Percentiles rank a stretch among this genome's conserved stretches.
phyloP scores from a whole-genome alignment of 2,888 invertebrate species.

The Cepaea hortensis region DNA sequence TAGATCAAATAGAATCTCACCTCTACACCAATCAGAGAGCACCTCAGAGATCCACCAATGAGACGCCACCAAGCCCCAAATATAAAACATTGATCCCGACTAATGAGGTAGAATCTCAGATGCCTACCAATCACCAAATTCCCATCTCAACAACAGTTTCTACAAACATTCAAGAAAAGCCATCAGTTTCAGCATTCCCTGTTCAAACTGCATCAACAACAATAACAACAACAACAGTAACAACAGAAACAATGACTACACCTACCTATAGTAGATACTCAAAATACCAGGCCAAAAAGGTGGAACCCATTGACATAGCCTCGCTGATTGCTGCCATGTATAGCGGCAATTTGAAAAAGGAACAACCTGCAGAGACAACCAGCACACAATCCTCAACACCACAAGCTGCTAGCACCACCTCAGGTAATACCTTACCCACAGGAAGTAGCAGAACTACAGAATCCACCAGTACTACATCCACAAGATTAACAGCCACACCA shows the following conservation, averaged over 20 bases:
- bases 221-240: background rate
- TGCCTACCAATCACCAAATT: background rate
- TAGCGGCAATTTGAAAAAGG: constrained; percentile 25
- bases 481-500: background rate
- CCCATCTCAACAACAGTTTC: background rate
- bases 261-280: background rate
- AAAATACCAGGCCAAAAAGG: background rate
- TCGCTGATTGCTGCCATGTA: constrained; percentile 39
- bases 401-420: background rate
- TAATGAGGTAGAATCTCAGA: too few species aligned
- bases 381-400: background rate
- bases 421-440: background rate
- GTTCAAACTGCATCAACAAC: background rate
- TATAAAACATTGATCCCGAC: too few species aligned
- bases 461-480: background rate
- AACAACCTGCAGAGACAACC: background rate
- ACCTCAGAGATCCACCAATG: too few species aligned
- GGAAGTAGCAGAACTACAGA: background rate
- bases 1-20: too few species aligned
- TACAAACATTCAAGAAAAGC: background rate
- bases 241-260: background rate
- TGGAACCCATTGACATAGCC: constrained; percentile 32
- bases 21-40: too few species aligned
- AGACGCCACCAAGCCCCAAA: too few species aligned
- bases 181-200: background rate